phyloP scores from a whole-genome alignment of 2,797 vertebrate genomes.

The Leptodactylus fallax region DNA sequence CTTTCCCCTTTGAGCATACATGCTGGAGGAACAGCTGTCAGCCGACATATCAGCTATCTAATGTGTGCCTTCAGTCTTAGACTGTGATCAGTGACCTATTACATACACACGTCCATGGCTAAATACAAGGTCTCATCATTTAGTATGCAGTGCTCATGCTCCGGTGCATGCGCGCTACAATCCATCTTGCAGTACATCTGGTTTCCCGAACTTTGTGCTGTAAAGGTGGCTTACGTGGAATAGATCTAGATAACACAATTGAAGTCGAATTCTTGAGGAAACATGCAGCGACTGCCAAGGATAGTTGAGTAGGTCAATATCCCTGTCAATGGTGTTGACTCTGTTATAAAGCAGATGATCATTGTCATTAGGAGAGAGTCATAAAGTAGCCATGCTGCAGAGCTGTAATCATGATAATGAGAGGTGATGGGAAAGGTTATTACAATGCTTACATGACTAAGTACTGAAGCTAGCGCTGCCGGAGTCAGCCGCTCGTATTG shows the following conservation, averaged over 20 bases:
- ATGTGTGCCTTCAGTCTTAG: too few relatives aligned
- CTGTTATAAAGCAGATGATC: slow-evolving; percentile 19
- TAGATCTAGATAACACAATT: not conserved
- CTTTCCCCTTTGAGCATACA: too few relatives aligned
- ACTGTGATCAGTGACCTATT: too few relatives aligned
- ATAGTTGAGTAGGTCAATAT: slow-evolving; percentile 11
- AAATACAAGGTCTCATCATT: too few relatives aligned
- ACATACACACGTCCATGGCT: too few relatives aligned
- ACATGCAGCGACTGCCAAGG: not conserved
- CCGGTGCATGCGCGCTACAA: too few relatives aligned
- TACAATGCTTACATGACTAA: slow-evolving; percentile 3
- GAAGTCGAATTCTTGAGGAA: not conserved
- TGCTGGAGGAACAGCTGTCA: too few relatives aligned
- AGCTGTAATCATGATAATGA: slow-evolving; percentile 2
- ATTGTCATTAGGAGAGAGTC: slow-evolving; percentile 3
- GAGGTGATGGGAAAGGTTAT: slow-evolving; percentile 18
- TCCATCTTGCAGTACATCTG: too few relatives aligned
- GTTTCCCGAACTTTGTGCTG: not conserved
- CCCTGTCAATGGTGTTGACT: not conserved
- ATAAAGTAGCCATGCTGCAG: not conserved
- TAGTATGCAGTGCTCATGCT: too few relatives aligned
- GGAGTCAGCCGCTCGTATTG: not conserved
- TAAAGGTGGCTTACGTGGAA: not conserved
- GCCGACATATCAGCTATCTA: too few relatives aligned
- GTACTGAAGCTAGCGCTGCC: not conserved